Conservation (phyloP, 2,797 vertebrate species). For the Etheostoma perlongum region DNA sequence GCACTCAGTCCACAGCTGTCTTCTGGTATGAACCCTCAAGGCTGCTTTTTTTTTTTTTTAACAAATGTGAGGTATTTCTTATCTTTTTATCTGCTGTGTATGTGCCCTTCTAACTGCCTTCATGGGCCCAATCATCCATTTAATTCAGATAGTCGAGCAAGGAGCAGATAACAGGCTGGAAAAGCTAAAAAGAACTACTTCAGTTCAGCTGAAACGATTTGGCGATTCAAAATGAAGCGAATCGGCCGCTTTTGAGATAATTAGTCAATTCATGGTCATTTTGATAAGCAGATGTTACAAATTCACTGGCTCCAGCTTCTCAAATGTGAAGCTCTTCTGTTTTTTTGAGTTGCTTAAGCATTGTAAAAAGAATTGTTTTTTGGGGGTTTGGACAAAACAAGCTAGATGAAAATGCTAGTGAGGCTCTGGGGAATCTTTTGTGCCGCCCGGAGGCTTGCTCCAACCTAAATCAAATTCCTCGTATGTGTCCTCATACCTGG, state of each 20-base stretch:
- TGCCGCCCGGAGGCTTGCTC: too few relatives aligned
- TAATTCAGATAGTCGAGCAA: background rate
- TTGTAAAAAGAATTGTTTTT: background rate
- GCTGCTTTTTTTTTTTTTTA: constrained; percentile 2
- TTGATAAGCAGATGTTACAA: background rate
- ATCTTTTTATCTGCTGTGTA: constrained; percentile 7
- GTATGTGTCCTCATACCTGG: too few relatives aligned
- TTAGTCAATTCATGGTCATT: background rate
- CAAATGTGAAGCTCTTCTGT: background rate
- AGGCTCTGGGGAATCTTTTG: background rate
- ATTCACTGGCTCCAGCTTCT: background rate
- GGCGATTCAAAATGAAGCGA: background rate
- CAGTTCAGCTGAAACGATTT: background rate
- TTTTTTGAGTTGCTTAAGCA: background rate
- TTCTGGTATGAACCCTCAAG: constrained; percentile 25
- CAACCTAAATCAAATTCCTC: too few relatives aligned
- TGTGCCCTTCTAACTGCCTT: background rate
- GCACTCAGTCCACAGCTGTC: constrained; percentile 2
- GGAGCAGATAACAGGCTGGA: background rate
- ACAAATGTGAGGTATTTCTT: constrained; percentile 2
- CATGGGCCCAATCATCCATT: background rate
- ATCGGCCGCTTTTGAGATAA: background rate
- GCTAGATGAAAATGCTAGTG: background rate
- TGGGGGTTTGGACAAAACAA: background rate
- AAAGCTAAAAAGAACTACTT: background rate